Evolutionary conservation across 1,140 invertebrate genomes (phyloP), one percentile per base, ranked within the genome.

Genomic region (Drosophila novamexicana): DNA sequence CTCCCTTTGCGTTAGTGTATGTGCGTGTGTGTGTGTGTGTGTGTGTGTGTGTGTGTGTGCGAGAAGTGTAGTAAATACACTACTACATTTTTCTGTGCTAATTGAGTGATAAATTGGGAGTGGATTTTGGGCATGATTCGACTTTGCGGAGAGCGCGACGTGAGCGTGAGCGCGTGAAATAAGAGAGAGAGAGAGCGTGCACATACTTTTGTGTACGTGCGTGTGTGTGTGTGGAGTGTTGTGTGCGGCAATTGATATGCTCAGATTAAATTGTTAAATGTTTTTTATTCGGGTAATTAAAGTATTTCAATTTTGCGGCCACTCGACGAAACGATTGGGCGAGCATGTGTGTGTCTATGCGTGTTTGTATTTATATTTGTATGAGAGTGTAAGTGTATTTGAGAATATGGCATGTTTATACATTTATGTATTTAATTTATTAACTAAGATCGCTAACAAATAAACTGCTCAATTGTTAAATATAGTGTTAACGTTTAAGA

Each of bases 81-180:
- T 89, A 88, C 89, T 91, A 91, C 89, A 91, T 91, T 91, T 91
- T 89, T 91, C 80, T 77, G 89, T 89, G 89, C 89, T 91, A 91
- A 91, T 91, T 91, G 89, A 91, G 89, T 91, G 89, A 91, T 91
- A 91, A 91, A 91, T 91, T 91, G 89, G 89, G 81, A 90, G 86
- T 90, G 86, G 81, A 89, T 89, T 89, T 89, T 73, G 84, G 75
- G 71, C 70, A 73, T 73, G 73, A 75, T 68, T 73, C 63, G 61
- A 77, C 70, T 50, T 61, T 75, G 59, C 62, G 62, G 66, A 75
- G 83, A 84, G 79, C 74, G 70, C 73, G 76, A 78, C 72, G 67
- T 73, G 68, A 64, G 66, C 62, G 67, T 57, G 61, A 75, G 65
- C 49, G 61, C 72, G 79, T 61, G 66, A 70, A 69, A 75, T 69